Base-by-base conservation (phyloP, 2,113 vertebrate species). In the Pelecanoides urinatrix region DNA sequence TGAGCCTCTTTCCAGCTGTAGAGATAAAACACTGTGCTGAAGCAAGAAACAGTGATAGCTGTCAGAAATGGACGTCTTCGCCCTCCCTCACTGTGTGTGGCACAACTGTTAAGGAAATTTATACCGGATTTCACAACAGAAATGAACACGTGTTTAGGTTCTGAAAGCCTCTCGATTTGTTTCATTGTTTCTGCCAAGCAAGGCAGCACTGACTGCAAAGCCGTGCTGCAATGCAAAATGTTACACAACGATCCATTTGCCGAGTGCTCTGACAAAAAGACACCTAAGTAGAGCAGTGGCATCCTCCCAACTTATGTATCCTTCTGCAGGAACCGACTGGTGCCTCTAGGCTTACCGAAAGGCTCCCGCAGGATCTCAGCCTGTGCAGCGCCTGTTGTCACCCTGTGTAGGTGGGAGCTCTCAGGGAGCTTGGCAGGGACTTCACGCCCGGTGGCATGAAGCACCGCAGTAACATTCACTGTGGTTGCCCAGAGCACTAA, bases 141-240 rank as follows among this genome's bases (percentile, higher is more conserved):
- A 94, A 63, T 8, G 2, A 63, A 62, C 0, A 2, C 1, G 1
- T 29, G 55, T 86, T 92, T 80, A 0, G 0, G 42, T 34, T 58
- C 79, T 32, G 72, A 90, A 81, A 92, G 81, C 50, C 16, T 83
- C 75, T 77, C 61, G 77, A 75, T 93, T 88, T 87, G 42, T 67
- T 83, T 67, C 79, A 36, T 10, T 90, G 42, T 76, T 93, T 44
- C 78, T 92, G 88, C 81, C 1, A 4, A 44, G 63, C 71, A 62
- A 44, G 1, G 5, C 21, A 56, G 88, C 4, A 0, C n/a, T 32
- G 70, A 3, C 77, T 77, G 86, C 44, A 61, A 70, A 84, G 65
- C 36, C 4, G 0, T 23, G 55, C 77, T 76, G 73, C 83, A 88
- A 32, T 30, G 73, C 88, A 90, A 80, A 80, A 47, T 3, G 23